These are phyloP conservation scores for Lacerta bilineata DNA, from an alignment of 2,797 vertebrate species.

Conservation along the genomic window DNA sequence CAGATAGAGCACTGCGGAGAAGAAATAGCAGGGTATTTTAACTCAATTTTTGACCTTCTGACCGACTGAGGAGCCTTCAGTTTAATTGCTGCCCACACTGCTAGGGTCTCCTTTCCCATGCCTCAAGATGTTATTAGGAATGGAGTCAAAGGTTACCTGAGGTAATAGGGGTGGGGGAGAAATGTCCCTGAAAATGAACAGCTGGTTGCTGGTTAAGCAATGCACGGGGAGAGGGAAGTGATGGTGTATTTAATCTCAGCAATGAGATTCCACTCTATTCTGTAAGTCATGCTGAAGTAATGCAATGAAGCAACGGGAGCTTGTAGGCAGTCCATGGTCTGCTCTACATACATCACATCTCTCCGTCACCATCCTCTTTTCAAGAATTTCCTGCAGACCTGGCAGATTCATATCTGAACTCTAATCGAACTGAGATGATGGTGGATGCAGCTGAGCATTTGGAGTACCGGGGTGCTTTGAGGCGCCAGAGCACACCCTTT, in stretches of 20 bases:
- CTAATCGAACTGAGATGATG: not conserved
- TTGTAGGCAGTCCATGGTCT: conserved; percentile 12
- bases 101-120: conserved; percentile 9
- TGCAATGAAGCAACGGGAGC: conserved; percentile 52
- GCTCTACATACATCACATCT: not conserved
- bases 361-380: conserved; percentile 21
- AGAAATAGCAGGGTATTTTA: too few relatives aligned
- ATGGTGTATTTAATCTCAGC: conserved; percentile 48
- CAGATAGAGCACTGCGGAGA: too few relatives aligned
- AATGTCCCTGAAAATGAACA: conserved; percentile 53
- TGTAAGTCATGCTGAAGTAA: conserved; percentile 61
- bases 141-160: conserved; percentile 58
- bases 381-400: not conserved
- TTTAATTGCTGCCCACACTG: conserved; percentile 54
- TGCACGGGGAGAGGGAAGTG: conserved; percentile 44
- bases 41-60: not conserved
- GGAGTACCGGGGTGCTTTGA: not conserved
- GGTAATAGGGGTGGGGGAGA: conserved; percentile 59
- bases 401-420: not conserved
- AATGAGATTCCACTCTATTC: conserved; percentile 51
- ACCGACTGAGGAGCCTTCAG: not conserved
- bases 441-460: not conserved
- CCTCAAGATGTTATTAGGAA: conserved; percentile 38
- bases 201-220: conserved; percentile 42
- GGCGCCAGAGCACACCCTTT: too few relatives aligned